Evolutionary conservation across 2,888 invertebrate genomes (phyloP), one percentile per base, ranked within the genome.

Genomic region (Perdita meconis): DNA sequence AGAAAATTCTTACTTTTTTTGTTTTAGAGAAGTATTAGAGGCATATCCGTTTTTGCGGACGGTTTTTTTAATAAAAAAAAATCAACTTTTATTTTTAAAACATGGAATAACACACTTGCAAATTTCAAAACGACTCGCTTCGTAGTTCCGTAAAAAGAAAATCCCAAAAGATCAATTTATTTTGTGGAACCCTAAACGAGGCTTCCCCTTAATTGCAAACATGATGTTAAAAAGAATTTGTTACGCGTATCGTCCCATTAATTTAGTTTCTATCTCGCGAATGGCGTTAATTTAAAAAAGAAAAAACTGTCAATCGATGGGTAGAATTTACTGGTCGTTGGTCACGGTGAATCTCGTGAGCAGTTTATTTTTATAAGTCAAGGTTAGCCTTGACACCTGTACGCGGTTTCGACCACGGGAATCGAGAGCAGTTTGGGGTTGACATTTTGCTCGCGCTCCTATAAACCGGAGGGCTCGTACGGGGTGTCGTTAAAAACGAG

Each of bases 401-500:
- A 75, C 70, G 65, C 70, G 69, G 36, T 47, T 63, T 51, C 63
- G 47, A 36, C 50, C 65, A 34, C 66, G 64, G 57, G 81, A 78
- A 85, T 85, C 86, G 83, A 83, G 87, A 81, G 84, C 80, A 82
- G 84, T 86, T 88, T 86, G 85, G 86, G 87, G 86, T 87, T 86
- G 89, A 89, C 86, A 87, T 88, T 89, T 87, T 86, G 85, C 84
- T 87, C 85, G 81, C 80, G 83, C 81, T 78, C 80, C 83, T 83
- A 84, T 86, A 85, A 63, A 87, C 84, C 84, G 84, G 82, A 76
- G 78, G 80, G 69, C 83, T 83, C 79, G 78, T 84, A 86, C 82
- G 79, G 67, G 80, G 84, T 79, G 88, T 82, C 87, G 87, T 89
- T 88, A 86, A 88, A 89, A 89, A 89, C 87, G 84, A 79, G 85